phyloP scores from a whole-genome alignment of 2,797 vertebrate species.

The Nyctalus aviator region DNA sequence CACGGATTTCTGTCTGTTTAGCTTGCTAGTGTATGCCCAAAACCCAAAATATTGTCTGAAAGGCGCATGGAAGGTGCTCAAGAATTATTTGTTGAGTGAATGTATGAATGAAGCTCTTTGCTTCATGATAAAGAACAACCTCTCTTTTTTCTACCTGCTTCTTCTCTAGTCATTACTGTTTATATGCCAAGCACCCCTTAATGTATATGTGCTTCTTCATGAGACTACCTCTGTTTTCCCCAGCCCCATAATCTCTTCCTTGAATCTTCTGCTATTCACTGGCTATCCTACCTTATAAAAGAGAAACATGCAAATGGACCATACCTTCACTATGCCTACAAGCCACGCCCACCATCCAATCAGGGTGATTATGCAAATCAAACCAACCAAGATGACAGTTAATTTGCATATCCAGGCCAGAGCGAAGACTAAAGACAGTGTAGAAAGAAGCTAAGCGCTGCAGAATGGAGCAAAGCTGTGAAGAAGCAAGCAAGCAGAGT shows the following conservation, averaged over 20 bases:
- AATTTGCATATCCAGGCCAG: no score
- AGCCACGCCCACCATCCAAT: no score
- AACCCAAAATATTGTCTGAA: neutral
- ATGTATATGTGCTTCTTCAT: neutral
- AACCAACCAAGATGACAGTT: no score
- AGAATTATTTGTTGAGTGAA: slow-evolving; percentile 25
- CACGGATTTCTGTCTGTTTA: neutral
- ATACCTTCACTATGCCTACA: no score
- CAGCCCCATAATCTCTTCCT: neutral
- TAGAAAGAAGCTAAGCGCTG: no score
- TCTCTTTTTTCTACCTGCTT: slow-evolving; percentile 19
- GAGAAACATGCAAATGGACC: no score
- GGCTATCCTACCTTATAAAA: neutral
- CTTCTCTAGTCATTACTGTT: neutral
- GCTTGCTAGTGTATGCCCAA: neutral
- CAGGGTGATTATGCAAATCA: no score
- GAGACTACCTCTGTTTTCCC: neutral
- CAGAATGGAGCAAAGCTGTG: no score
- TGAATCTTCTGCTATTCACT: neutral
- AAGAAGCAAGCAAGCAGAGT: no score
- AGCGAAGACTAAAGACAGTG: no score
- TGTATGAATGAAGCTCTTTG: neutral
- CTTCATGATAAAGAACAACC: neutral
- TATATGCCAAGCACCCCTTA: neutral
- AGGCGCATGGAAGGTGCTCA: neutral